A percentile compares a stretch with the other conserved stretches of the same genome.
These are phyloP conservation scores for Linyphia triangularis DNA, from an alignment of 2,888 invertebrate species.

Conservation along the genomic window DNA sequence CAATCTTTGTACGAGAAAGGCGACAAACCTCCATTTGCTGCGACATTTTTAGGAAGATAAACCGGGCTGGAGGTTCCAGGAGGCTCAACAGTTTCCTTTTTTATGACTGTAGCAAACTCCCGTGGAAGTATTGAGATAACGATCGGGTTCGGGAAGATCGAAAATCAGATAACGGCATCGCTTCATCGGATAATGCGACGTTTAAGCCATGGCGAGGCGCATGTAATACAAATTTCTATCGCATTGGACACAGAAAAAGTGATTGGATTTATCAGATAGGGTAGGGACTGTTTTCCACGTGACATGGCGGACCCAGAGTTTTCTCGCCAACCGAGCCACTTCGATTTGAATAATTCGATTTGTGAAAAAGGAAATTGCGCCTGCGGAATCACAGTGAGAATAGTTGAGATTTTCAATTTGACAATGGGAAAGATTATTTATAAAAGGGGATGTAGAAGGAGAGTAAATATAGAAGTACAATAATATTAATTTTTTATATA, in stretches of 20 bases:
- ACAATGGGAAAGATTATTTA: not conserved
- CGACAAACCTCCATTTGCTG: not conserved
- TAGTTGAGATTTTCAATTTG: not conserved
- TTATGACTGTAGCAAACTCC: not conserved
- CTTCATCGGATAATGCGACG: conserved; percentile 53
- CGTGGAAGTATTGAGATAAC: conserved; percentile 65
- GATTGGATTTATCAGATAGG: conserved; percentile 69
- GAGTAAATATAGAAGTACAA: too few species aligned
- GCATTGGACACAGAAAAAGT: conserved; percentile 56
- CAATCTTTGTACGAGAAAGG: not conserved
- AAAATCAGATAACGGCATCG: conserved; percentile 64
- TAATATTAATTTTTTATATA: too few species aligned
- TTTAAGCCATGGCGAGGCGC: conserved; percentile 57
- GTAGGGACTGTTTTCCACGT: not conserved
- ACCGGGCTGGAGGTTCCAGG: conserved; percentile 7
- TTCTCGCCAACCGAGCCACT: not conserved
- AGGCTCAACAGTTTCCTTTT: not conserved
- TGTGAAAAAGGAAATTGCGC: conserved; percentile 29
- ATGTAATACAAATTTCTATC: conserved; percentile 70
- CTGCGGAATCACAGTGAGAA: conserved; percentile 12
- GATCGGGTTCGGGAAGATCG: conserved; percentile 59
- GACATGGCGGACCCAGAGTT: conserved; percentile 32
- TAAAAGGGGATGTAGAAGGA: too few species aligned
- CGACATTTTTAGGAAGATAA: conserved; percentile 20
- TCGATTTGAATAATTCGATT: conserved; percentile 70